A percentile compares a stretch with the other conserved stretches of the same genome.
phyloP scores from a whole-genome alignment of 2,113 vertebrate species.

The Sisor rabdophorus region DNA sequence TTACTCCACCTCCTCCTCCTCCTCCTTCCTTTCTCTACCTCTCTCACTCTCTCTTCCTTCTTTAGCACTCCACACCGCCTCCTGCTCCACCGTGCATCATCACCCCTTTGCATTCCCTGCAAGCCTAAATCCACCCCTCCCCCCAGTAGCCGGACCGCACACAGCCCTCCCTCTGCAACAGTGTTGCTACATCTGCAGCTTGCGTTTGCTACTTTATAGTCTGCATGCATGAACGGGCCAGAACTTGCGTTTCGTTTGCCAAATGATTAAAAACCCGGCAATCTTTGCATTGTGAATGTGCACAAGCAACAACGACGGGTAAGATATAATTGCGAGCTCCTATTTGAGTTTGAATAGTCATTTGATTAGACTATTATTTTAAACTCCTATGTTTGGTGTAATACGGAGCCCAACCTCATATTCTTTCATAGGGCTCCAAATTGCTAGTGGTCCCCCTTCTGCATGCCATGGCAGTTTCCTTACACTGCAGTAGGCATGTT shows the following conservation, averaged over 20 bases:
- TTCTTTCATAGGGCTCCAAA: too few species aligned
- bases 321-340: background rate
- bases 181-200: constrained; percentile 12
- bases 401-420: too few species aligned
- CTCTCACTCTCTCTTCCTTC: constrained; percentile 32
- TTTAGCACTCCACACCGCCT: constrained; percentile 39
- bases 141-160: constrained; percentile 32
- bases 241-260: background rate
- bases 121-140: constrained; percentile 39
- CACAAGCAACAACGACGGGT: background rate
- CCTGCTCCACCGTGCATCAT: constrained; percentile 37
- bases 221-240: background rate
- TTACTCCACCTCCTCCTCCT: constrained; percentile 9
- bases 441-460: background rate
- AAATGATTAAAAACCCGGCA: background rate
- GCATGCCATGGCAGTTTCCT: background rate
- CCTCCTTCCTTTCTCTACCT: constrained; percentile 1
- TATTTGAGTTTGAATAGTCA: too few species aligned
- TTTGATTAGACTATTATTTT: background rate
- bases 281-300: background rate
- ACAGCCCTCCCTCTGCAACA: constrained; percentile 16
- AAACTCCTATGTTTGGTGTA: too few species aligned
- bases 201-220: background rate
- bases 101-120: constrained; percentile 46
- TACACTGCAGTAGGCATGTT: background rate